These are phyloP conservation scores for Meganola albula DNA, from an alignment of 2,888 invertebrate species.

Conservation along the genomic window DNA sequence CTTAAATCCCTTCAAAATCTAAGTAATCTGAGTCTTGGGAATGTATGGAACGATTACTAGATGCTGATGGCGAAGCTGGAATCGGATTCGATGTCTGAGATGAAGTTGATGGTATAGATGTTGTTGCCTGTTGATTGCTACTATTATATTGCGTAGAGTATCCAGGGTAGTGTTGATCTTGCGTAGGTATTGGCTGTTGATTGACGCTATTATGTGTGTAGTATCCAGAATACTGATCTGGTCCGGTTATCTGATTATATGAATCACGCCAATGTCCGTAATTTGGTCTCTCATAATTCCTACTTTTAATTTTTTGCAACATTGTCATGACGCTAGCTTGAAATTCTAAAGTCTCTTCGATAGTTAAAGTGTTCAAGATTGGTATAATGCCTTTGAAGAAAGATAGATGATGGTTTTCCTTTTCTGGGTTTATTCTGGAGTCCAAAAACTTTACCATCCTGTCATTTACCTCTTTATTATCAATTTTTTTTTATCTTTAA, in stretches of 20 bases:
- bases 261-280: constrained; percentile 30
- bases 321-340: constrained; percentile 20
- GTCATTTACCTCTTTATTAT: constrained; percentile 20
- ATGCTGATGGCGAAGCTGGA: constrained; percentile 28
- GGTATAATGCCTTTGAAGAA: constrained; percentile 26
- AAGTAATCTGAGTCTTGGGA: constrained; percentile 26
- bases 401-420: constrained; percentile 24
- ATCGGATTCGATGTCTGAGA: constrained; percentile 19
- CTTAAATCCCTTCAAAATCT: constrained; percentile 30
- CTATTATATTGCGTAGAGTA: constrained; percentile 25
- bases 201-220: constrained; percentile 24
- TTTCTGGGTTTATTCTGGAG: constrained; percentile 26
- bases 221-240: constrained; percentile 29
- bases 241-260: constrained; percentile 27
- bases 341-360: constrained; percentile 26
- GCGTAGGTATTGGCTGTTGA: constrained; percentile 30
- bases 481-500: constrained; percentile 25
- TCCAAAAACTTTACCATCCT: constrained; percentile 22
- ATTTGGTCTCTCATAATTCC: constrained; percentile 30
- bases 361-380: constrained; percentile 22
- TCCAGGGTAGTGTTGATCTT: constrained; percentile 29
- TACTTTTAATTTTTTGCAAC: constrained; percentile 29
- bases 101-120: constrained; percentile 24
- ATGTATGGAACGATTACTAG: constrained; percentile 25
- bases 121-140: constrained; percentile 25